These are phyloP conservation scores for Temnothorax nylanderi DNA, from an alignment of 1,140 invertebrate species.

Conservation along the genomic window DNA sequence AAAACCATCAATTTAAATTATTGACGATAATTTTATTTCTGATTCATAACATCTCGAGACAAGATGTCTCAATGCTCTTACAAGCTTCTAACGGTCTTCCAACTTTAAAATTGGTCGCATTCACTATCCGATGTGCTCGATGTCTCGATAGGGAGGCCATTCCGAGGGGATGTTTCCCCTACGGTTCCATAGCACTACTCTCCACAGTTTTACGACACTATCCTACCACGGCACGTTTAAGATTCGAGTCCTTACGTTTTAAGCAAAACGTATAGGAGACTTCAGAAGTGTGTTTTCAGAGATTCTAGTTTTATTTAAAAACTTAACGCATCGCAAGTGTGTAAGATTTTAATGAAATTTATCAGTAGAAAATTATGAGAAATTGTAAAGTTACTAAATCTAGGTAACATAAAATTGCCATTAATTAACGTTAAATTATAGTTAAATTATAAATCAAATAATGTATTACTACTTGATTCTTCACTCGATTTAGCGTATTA, in stretches of 20 bases:
- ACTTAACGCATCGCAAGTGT: not conserved
- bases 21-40: not conserved
- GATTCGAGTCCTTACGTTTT: slow-evolving; percentile 79
- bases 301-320: slow-evolving; percentile 64
- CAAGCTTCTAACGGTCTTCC: slow-evolving; percentile 46
- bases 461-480: not conserved
- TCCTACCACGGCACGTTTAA: slow-evolving; percentile 73
- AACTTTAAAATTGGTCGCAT: slow-evolving; percentile 69
- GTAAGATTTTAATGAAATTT: not conserved
- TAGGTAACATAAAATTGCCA: not conserved
- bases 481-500: not conserved
- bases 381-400: not conserved
- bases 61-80: not conserved
- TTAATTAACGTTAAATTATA: not conserved
- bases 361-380: not conserved
- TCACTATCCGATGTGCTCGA: slow-evolving; percentile 57
- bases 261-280: slow-evolving; percentile 75
- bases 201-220: slow-evolving; percentile 77
- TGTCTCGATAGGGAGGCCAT: slow-evolving; percentile 64
- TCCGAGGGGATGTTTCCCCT: slow-evolving; percentile 76
- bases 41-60: not conserved
- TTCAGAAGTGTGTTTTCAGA: slow-evolving; percentile 52
- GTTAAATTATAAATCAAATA: slow-evolving; percentile 6
- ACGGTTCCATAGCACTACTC: slow-evolving; percentile 64
- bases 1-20: not conserved